Evolutionary conservation across 2,888 invertebrate species (phyloP), one percentile per base, ranked within the genome.

Genomic region (Drosophila koepferae): DNA sequence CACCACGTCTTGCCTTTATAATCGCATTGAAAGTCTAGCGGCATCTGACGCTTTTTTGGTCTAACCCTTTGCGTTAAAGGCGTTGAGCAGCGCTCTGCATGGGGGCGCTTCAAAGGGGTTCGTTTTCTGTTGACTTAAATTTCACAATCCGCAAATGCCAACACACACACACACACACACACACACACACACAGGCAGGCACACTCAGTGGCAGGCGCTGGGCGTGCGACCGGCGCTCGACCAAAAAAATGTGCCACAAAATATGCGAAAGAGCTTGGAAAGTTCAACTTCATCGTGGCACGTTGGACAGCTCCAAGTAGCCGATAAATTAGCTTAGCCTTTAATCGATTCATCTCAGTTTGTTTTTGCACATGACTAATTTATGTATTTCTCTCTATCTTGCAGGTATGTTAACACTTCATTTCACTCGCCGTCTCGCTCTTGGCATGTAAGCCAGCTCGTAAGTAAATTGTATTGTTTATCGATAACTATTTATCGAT

Each of bases 1-100:
- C 16, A 8, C n/a, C 36, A 3, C 40, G 41, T 8, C 41, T 4
- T n/a, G 28, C 49, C 23, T 34, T 69, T 65, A 68, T 77, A 75
- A 74, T 78, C 78, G 77, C 79, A 78, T 78, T 78, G 68, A 63
- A 63, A 77, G 67, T 77, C 77, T 77, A 74, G 67, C 69, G 78
- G 74, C 77, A 73, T 77, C 63, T 68, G 69, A 49, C 73, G 44
- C 41, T 28, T 55, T 28, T 55, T 49, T 40, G 73, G 38, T 36
- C 49, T 67, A 74, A 77, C 79, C 79, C 77, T 68, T 68, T 67
- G 38, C 49, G 60, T 41, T 59, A 43, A 69, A 43, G 53, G 46
- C 36, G 23, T 23, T 16, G 59, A 38, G 51, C 72, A 46, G 46
- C 43, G 48, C 74, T 28, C 75, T 63, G 77, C 77, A 78, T 67